These are phyloP conservation scores for Sorex fumeus DNA, from an alignment of 2,113 vertebrate genomes.

Conservation along the genomic window DNA sequence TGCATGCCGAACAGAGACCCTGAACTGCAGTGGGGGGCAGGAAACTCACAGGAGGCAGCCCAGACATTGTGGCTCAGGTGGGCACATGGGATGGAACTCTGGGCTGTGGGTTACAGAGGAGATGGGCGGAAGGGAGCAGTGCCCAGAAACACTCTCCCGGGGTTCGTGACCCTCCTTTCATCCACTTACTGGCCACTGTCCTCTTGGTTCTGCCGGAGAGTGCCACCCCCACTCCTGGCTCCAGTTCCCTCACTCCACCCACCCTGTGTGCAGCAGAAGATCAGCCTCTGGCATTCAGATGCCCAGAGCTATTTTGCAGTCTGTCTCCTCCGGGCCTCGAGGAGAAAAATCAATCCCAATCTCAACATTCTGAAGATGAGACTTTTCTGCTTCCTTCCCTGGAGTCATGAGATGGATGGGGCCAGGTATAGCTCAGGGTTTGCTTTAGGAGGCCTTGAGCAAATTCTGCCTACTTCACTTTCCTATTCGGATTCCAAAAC, in stretches of 20 bases:
- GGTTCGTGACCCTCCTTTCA: not conserved
- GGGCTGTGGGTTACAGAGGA: too few species aligned
- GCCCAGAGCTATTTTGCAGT: conserved; percentile 30
- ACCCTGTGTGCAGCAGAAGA: not conserved
- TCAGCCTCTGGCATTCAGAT: not conserved
- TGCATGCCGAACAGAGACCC: not conserved
- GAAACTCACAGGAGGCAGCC: not conserved
- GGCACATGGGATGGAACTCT: too few species aligned
- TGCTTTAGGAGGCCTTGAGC: not conserved
- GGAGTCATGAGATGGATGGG: not conserved
- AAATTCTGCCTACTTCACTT: not conserved
- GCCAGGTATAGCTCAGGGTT: not conserved
- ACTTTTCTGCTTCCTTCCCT: conserved; percentile 34
- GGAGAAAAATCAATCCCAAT: conserved; percentile 59
- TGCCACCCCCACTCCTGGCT: not conserved
- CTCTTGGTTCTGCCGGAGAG: not conserved
- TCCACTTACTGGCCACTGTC: not conserved
- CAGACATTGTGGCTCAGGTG: too few species aligned
- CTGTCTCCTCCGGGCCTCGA: not conserved
- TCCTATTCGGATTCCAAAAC: not conserved
- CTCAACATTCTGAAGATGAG: conserved; percentile 46
- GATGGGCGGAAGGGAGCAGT: too few species aligned
- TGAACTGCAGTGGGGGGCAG: fast-evolving
- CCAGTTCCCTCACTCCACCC: fast-evolving
- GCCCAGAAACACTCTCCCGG: too few species aligned